These are phyloP conservation scores for Conger conger DNA, from an alignment of 2,113 vertebrate species.

Conservation along the genomic window DNA sequence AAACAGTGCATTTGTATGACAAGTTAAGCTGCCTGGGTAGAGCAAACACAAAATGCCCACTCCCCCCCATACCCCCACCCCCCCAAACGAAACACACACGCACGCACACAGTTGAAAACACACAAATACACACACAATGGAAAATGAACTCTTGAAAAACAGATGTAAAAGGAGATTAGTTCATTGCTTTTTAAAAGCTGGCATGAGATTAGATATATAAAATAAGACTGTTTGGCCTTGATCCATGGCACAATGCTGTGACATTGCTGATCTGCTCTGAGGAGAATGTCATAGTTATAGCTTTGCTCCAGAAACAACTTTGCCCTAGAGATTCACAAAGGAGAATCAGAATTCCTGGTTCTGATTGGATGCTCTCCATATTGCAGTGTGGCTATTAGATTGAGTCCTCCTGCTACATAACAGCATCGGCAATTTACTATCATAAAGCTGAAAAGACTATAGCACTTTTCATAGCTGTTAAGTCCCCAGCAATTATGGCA, in stretches of 20 bases:
- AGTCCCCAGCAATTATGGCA: not conserved
- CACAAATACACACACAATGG: constrained; percentile 21
- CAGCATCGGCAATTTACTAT: constrained; percentile 13
- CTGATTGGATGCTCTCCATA: not conserved
- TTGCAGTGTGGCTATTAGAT: constrained; percentile 3
- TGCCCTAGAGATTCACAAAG: not conserved
- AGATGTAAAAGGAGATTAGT: constrained; percentile 13
- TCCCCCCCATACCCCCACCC: not conserved
- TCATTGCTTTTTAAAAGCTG: not conserved
- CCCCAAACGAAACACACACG: constrained; percentile 8
- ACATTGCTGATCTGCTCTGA: not conserved
- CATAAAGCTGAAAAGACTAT: constrained; percentile 8
- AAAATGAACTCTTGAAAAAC: constrained; percentile 55
- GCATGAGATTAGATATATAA: constrained; percentile 15
- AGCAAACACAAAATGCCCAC: not conserved
- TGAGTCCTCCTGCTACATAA: constrained; percentile 3
- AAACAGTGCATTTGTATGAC: constrained; percentile 29
- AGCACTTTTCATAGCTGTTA: constrained; percentile 1
- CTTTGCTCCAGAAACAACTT: not conserved
- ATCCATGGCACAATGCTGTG: not conserved
- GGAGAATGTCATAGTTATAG: not conserved
- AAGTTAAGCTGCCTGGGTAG: constrained; percentile 30
- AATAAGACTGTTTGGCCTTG: constrained; percentile 1
- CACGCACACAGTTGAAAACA: constrained; percentile 11
- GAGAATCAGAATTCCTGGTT: not conserved